A percentile compares a stretch with the other conserved stretches of the same genome.
phyloP scores from a whole-genome alignment of 2,888 invertebrate genomes.

The Shargacucullia verbasci region DNA sequence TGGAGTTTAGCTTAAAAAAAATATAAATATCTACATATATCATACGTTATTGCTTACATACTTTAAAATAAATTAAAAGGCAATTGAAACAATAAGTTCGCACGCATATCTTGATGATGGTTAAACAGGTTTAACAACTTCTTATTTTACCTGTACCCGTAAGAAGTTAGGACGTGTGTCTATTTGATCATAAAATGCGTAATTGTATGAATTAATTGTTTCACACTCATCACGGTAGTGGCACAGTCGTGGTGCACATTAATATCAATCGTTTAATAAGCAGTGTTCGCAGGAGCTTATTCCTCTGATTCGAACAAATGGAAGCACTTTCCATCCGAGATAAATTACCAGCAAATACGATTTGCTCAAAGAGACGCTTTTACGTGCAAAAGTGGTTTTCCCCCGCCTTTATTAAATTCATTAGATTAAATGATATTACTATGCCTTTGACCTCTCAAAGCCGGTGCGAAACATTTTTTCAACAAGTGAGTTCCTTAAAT shows the following conservation, averaged over 20 bases:
- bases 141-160: too few relatives aligned
- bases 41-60: too few relatives aligned
- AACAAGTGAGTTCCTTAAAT: conserved; percentile 9
- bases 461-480: neutral
- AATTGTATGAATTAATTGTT: neutral
- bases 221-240: neutral
- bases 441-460: conserved; percentile 5
- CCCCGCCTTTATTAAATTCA: conserved; percentile 6
- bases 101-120: too few relatives aligned
- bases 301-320: conserved; percentile 29
- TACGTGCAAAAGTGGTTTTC: conserved; percentile 18
- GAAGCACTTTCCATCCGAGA: conserved; percentile 15
- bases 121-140: too few relatives aligned
- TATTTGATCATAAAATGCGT: too few relatives aligned
- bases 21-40: too few relatives aligned
- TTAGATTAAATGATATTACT: conserved; percentile 13
- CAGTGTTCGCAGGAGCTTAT: conserved; percentile 5
- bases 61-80: too few relatives aligned
- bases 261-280: neutral
- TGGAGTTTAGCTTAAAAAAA: too few relatives aligned
- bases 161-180: too few relatives aligned
- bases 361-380: conserved; percentile 23
- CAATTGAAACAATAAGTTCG: too few relatives aligned
- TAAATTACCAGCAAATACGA: conserved; percentile 39
- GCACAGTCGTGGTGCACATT: neutral